Percentiles rank a stretch among this genome's conserved stretches.
Evolutionary conservation across 2,888 invertebrate species (phyloP).

Genomic region (Abrostola triplasia): DNA sequence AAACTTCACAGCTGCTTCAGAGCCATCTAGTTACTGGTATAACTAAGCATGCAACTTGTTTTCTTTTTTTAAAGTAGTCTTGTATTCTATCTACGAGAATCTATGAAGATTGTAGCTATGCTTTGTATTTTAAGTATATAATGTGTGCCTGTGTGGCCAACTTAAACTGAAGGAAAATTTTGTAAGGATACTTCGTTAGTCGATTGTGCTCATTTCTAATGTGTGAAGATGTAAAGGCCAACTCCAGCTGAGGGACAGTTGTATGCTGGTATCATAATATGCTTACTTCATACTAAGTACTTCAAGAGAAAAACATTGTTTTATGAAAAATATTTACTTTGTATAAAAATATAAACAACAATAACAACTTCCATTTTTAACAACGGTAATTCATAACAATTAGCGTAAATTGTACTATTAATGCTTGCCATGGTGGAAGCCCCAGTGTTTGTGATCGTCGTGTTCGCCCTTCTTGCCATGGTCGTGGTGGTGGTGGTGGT

Average conservation of each 20-base stretch:
- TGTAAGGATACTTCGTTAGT: too few relatives aligned
- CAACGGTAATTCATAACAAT: constrained; percentile 58
- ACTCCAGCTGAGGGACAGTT: not conserved
- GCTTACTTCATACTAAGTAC: not conserved
- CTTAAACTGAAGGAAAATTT: too few relatives aligned
- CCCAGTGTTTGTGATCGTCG: constrained; percentile 92
- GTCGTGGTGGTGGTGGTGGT: constrained; percentile 92
- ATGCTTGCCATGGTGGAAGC: constrained; percentile 89
- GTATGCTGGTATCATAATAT: not conserved
- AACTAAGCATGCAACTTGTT: too few relatives aligned
- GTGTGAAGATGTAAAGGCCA: not conserved
- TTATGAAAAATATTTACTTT: constrained; percentile 66
- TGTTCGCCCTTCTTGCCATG: constrained; percentile 94
- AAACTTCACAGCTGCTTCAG: too few relatives aligned
- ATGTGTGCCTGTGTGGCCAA: too few relatives aligned
- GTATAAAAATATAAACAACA: constrained; percentile 76
- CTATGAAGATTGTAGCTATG: too few relatives aligned
- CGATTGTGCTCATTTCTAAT: not conserved
- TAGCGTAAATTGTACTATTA: constrained; percentile 58
- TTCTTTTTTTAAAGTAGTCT: too few relatives aligned
- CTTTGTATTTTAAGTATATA: too few relatives aligned
- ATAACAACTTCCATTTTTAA: constrained; percentile 76
- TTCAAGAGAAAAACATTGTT: constrained; percentile 1
- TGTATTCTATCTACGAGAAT: too few relatives aligned
- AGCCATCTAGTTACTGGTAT: too few relatives aligned